phyloP scores from a whole-genome alignment of 2,797 vertebrate species.

The Brachyrhaphis roseni region DNA sequence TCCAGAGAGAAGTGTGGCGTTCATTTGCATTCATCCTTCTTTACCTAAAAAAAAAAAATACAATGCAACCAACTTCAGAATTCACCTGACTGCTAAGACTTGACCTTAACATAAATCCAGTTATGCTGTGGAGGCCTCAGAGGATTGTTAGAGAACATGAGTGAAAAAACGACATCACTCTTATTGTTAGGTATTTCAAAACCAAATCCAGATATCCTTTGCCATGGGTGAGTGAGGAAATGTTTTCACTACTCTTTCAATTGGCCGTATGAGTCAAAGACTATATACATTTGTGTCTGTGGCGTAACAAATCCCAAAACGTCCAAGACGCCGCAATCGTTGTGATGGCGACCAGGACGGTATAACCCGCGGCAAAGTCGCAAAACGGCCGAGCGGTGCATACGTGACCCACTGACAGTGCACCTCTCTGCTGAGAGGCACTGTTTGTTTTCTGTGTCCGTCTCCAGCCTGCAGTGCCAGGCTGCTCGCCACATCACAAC shows the following conservation, averaged over 20 bases:
- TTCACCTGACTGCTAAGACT: neutral
- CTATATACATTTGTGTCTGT: neutral
- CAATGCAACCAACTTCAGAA: neutral
- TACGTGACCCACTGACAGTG: slow-evolving; percentile 79
- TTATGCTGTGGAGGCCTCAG: neutral
- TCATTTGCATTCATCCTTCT: too few species aligned
- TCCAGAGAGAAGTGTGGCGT: too few species aligned
- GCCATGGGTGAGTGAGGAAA: neutral
- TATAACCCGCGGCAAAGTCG: slow-evolving; percentile 24
- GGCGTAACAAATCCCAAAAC: neutral
- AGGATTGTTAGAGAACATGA: neutral
- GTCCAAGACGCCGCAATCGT: neutral
- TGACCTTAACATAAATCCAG: neutral
- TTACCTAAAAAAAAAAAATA: neutral
- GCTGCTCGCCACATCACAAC: slow-evolving; percentile 77
- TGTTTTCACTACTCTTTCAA: neutral
- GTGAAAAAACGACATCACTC: neutral
- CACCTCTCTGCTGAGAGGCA: slow-evolving; percentile 59
- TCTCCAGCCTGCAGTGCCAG: slow-evolving; percentile 79
- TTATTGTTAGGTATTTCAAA: neutral
- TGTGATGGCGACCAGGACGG: slow-evolving; percentile 16
- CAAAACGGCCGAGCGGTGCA: slow-evolving; percentile 46
- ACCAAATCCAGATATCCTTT: neutral
- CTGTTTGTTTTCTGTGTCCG: slow-evolving; percentile 84
- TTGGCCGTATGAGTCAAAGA: neutral